Evolutionary conservation across 2,797 vertebrate species (phyloP).

Genomic region (Diplodus sargus): DNA sequence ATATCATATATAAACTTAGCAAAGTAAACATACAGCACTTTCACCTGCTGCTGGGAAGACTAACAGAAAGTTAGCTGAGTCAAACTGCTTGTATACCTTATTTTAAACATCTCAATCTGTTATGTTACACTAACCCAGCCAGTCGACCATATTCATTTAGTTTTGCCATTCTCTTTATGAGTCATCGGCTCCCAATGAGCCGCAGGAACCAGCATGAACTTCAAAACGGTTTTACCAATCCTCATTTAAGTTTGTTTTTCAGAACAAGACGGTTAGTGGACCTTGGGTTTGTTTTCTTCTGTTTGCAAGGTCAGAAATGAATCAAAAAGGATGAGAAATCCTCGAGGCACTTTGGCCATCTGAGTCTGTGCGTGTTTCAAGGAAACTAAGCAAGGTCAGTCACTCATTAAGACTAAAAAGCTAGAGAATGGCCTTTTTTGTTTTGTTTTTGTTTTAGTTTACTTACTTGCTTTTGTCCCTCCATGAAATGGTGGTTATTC

Average conservation of each 20-base stretch:
- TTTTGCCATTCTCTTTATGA: not conserved
- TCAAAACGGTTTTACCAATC: not conserved
- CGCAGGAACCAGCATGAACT: not conserved
- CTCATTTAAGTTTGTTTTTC: not conserved
- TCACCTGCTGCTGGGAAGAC: not conserved
- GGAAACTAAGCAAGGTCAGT: not conserved
- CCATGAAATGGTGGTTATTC: not conserved
- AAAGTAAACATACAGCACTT: not conserved
- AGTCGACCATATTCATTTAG: not conserved
- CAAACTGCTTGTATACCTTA: not conserved
- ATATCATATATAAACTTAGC: not conserved
- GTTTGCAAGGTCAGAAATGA: too few species aligned
- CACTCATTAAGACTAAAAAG: not conserved
- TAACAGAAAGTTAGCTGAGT: not conserved
- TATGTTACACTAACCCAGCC: not conserved
- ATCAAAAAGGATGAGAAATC: too few species aligned
- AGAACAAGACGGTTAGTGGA: not conserved
- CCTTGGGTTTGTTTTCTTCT: not conserved
- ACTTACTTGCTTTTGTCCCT: not conserved
- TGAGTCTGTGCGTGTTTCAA: not conserved
- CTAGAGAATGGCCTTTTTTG: not conserved
- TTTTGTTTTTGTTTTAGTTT: not conserved
- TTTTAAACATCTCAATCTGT: slow-evolving; percentile 1
- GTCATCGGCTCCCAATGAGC: not conserved
- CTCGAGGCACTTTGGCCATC: too few species aligned